Evolutionary conservation across 2,888 invertebrate genomes (phyloP).

Genomic region (Rhagonycha fulva): DNA sequence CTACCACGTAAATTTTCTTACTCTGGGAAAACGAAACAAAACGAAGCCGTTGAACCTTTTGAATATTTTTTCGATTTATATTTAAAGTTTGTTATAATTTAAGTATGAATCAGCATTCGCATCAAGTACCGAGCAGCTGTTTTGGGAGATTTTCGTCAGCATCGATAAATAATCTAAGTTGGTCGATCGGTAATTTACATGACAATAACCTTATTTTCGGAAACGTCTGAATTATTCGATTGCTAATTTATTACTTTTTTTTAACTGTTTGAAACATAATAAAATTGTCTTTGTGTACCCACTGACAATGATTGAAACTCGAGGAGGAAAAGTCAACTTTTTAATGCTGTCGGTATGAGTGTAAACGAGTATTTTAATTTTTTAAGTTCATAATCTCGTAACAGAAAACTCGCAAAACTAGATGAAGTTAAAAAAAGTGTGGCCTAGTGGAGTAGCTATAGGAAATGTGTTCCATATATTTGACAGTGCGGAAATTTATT

Average conservation of each 20-base stretch:
- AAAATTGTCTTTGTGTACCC: background rate
- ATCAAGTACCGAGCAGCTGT: background rate
- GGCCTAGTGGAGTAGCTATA: conserved; percentile 13
- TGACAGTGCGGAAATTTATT: conserved; percentile 16
- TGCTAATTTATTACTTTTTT: background rate
- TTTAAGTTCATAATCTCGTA: background rate
- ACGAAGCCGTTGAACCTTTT: conserved; percentile 1
- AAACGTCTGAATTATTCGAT: background rate
- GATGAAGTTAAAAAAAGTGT: conserved; percentile 8
- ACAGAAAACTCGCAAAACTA: background rate
- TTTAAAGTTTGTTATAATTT: background rate
- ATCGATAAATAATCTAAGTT: background rate
- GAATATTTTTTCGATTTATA: conserved; percentile 1
- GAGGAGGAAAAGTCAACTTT: background rate
- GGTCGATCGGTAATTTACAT: background rate
- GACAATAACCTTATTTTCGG: background rate
- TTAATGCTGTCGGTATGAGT: background rate
- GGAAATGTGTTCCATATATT: conserved; percentile 12
- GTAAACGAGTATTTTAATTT: background rate
- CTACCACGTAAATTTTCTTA: conserved; percentile 3
- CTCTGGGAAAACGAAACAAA: background rate
- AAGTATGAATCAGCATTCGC: background rate
- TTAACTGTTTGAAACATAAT: background rate
- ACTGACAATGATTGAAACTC: background rate
- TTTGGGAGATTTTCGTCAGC: background rate